Base-by-base conservation (phyloP, 2,113 vertebrate species). In the Dipodomys merriami region DNA sequence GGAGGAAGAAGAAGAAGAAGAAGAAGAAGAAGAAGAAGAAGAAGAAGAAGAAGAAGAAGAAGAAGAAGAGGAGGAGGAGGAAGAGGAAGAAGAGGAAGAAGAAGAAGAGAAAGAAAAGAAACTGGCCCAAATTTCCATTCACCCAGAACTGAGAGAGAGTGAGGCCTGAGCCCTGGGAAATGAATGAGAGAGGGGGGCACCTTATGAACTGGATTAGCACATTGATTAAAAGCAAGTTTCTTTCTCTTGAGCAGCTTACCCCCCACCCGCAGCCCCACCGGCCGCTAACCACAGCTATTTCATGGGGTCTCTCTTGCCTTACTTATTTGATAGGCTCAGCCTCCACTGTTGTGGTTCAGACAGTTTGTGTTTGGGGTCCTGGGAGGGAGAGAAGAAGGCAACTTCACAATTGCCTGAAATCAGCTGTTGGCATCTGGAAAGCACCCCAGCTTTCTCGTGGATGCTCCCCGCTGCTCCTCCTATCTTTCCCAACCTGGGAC, bases 221-320 rank as follows among this genome's bases (percentile, higher is more conserved):
- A 97, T 96, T 98, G 98, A 99, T 99, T 98, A 99, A 99, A 99
- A 98, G 97, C 73, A 30, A 98, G 92, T 98, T 97, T 97, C 97
- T 98, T 96, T 97, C 94, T 93, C 97, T 90, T 30, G 25, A 96
- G 97, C 93, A 94, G 93, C 78, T 95, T 74, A 46, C n/a, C 79
- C 97, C 95, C 76, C 95, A 95, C 96, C 97, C 94, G 35, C 92
- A 95, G 77, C 95, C 91, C 96, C 96, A 97, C 94, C 98, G 98
- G 97, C 98, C 98, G 95, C 97, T 96, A 97, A 99, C 98, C 98
- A 98, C 98, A 99, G 97, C 87, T 98, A 98, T 98, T 98, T 98
- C 92, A 94, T 65, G 96, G 97, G 97, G 96, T 97, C 97, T 98
- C 93, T 97, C 90, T 97, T 97, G 96, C 96, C 96, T 95, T 96